A percentile compares a stretch with the other conserved stretches of the same genome.
phyloP scores from a whole-genome alignment of 2,797 vertebrate genomes.

The Pantherophis vulpinus region DNA sequence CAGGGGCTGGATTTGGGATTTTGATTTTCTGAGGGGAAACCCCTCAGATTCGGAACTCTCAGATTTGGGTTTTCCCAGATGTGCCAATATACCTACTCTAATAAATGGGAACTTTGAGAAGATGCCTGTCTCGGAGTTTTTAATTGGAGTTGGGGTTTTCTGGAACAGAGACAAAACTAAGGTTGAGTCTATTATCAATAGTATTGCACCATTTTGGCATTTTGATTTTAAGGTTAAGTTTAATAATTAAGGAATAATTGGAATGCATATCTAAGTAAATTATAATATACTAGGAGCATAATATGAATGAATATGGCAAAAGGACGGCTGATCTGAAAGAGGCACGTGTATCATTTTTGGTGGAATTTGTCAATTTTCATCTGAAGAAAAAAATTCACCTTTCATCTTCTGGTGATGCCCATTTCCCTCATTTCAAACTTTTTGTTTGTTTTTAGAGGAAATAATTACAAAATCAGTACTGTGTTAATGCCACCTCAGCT shows the following conservation, averaged over 20 bases:
- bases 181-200: background rate
- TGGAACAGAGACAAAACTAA: background rate
- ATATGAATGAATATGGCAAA: background rate
- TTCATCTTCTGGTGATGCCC: background rate
- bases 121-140: too few species aligned
- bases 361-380: background rate
- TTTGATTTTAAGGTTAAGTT: background rate
- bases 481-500: background rate
- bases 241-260: background rate
- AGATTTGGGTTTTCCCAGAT: too few species aligned
- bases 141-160: too few species aligned
- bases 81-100: too few species aligned
- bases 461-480: background rate
- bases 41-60: too few species aligned
- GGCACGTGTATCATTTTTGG: background rate
- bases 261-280: background rate
- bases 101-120: too few species aligned
- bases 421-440: background rate
- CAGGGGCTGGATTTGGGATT: too few species aligned
- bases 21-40: too few species aligned
- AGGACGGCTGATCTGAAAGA: background rate
- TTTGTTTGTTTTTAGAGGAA: background rate
- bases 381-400: background rate
- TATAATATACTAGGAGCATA: background rate
- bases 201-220: background rate